Conservation (phyloP, 2,888 invertebrate species). For the Tenthredo distinguenda region DNA sequence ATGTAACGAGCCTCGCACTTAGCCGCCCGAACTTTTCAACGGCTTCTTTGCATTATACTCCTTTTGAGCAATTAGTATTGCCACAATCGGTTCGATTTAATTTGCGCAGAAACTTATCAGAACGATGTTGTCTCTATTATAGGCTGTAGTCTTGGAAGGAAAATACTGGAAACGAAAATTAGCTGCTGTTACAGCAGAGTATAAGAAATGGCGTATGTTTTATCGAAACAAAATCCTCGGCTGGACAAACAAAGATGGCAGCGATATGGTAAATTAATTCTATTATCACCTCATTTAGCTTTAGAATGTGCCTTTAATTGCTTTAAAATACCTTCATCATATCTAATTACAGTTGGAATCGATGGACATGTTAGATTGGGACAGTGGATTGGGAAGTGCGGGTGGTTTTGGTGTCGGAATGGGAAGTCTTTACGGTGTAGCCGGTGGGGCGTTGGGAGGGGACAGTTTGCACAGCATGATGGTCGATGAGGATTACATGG, state of each 20-base stretch:
- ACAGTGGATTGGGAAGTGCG: constrained; percentile 67
- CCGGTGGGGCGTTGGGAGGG: constrained; percentile 69
- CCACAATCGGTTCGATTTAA: neutral
- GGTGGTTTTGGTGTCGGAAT: constrained; percentile 67
- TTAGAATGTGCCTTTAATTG: constrained; percentile 10
- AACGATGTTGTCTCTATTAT: neutral
- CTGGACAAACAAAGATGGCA: constrained; percentile 86
- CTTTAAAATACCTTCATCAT: neutral
- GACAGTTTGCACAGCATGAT: constrained; percentile 85
- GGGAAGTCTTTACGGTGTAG: constrained; percentile 68
- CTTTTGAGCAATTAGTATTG: constrained; percentile 19
- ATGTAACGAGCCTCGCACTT: neutral
- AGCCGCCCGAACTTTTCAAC: constrained; percentile 26
- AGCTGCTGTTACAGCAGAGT: constrained; percentile 98
- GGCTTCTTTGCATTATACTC: constrained; percentile 36
- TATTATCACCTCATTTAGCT: neutral
- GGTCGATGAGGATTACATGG: constrained; percentile 92
- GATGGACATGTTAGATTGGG: constrained; percentile 87
- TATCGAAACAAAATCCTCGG: constrained; percentile 90
- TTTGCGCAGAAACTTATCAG: neutral
- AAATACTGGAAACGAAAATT: constrained; percentile 99
- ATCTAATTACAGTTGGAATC: constrained; percentile 82
- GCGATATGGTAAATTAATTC: constrained; percentile 84
- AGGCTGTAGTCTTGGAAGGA: constrained; percentile 98
- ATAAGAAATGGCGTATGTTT: constrained; percentile 99